Evolutionary conservation across 1,140 invertebrate genomes (phyloP), one percentile per base, ranked within the genome.

Genomic region (Macrobrachium nipponense): DNA sequence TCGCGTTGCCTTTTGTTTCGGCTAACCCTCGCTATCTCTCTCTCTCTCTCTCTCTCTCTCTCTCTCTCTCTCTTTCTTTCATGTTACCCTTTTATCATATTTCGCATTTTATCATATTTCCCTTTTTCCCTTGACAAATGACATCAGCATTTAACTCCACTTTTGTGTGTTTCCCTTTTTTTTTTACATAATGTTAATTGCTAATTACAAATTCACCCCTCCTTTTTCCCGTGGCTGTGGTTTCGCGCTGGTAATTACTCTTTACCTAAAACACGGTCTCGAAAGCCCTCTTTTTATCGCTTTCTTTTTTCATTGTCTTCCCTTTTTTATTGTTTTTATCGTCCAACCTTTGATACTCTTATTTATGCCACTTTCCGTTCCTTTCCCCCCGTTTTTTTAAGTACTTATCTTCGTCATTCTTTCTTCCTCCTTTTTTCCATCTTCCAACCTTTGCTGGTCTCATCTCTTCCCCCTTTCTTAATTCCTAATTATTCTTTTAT

Each of bases 91-190:
- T 18, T 23, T 60, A 43, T 77, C 18, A n/a, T 58, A 12, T 18
- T 77, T n/a, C 18, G 12, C 58, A 5, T 77, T 58, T 18, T 20
- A 8, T 77, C 27, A 51, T n/a, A n/a, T 58, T 80, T 43, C 27
- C 27, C 64, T 27, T 64, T 61, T 27, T 64, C 15, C 62, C 61
- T 51, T n/a, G 18, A 36, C 27, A 36, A 36, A 36, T 36, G 27
- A 36, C 27, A 36, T 36, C 27, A 36, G 27, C 27, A 36, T 36
- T 36, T 36, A 36, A 18, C 61, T 64, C 61, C 20, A 17, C 20
- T 20, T 64, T 23, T 66, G n/a, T 66, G n/a, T 66, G n/a, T 68
- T 27, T 68, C 64, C 27, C 64, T 68, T 27, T 68, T 68, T 27
- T 68, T 20, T 17, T n/a, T 17, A 20, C 64, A 68, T 11, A 20